These are phyloP conservation scores for Sitodiplosis mosellana DNA, from an alignment of 1,140 invertebrate genomes.

Conservation along the genomic window DNA sequence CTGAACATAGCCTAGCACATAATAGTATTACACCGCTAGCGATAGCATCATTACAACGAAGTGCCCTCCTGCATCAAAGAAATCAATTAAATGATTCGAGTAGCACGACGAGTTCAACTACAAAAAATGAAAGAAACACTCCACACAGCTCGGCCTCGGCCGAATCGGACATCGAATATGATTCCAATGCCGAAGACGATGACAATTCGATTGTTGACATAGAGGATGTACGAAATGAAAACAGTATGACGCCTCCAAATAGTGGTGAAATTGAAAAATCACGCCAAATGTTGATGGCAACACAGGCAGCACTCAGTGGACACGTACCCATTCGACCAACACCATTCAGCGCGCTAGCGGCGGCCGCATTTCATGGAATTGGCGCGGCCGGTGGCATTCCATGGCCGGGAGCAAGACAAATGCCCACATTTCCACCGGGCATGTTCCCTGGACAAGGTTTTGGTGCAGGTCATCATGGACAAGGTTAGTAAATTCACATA, in stretches of 20 bases:
- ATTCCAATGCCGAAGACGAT: conserved; percentile 34
- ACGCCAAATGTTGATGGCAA: conserved; percentile 19
- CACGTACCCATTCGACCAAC: conserved; percentile 41
- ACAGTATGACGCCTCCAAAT: conserved; percentile 16
- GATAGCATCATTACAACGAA: neutral
- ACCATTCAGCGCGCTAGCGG: conserved; percentile 43
- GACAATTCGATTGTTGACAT: conserved; percentile 39
- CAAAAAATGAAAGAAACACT: conserved; percentile 21
- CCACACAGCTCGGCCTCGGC: conserved; percentile 20
- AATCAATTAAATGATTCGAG: conserved; percentile 2
- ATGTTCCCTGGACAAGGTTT: conserved; percentile 20
- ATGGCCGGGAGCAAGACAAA: conserved; percentile 36
- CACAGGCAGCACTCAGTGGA: conserved; percentile 22
- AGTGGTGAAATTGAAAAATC: conserved; percentile 17
- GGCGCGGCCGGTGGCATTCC: conserved; percentile 37
- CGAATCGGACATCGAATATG: conserved; percentile 39
- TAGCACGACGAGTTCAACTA: conserved; percentile 3
- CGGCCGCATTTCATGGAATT: conserved; percentile 39
- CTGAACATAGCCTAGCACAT: conserved; percentile 14
- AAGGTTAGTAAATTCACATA: conserved; percentile 14
- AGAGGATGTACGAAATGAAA: conserved; percentile 39
- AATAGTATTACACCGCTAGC: conserved; percentile 2
- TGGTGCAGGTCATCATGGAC: conserved; percentile 16
- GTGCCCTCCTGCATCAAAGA: neutral
- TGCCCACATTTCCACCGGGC: conserved; percentile 22